These are phyloP conservation scores for Brachirus orientalis DNA, from an alignment of 2,113 vertebrate genomes.

Conservation along the genomic window DNA sequence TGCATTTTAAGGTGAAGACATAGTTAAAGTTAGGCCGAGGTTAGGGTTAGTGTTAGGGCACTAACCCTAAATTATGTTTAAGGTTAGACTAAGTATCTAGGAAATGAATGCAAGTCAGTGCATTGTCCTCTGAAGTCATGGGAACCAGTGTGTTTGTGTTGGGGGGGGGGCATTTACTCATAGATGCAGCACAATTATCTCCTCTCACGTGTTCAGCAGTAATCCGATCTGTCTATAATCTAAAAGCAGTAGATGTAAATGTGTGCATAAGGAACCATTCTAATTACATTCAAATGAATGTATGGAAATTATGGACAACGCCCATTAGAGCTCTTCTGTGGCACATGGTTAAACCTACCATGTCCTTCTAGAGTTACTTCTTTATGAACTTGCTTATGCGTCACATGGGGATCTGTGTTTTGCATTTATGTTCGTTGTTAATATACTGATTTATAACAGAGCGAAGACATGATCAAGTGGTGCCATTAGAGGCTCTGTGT, in stretches of 20 bases:
- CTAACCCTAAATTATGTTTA: too few species aligned
- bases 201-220: slow-evolving; percentile 17
- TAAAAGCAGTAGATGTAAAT: slow-evolving; percentile 31
- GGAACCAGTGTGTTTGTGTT: neutral
- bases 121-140: too few species aligned
- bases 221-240: slow-evolving; percentile 9
- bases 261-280: slow-evolving; percentile 14
- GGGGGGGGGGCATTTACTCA: neutral
- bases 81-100: too few species aligned
- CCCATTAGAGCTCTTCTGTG: slow-evolving; percentile 13
- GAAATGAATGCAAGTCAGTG: too few species aligned
- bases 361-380: slow-evolving; percentile 51
- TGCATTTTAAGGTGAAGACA: too few species aligned
- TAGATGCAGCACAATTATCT: slow-evolving; percentile 1
- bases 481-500: slow-evolving; percentile 58
- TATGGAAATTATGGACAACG: slow-evolving; percentile 35
- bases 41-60: too few species aligned
- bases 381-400: slow-evolving; percentile 35
- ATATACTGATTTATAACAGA: slow-evolving; percentile 57
- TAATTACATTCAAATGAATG: slow-evolving; percentile 29
- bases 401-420: slow-evolving; percentile 39
- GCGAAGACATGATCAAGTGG: slow-evolving; percentile 67
- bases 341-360: slow-evolving; percentile 25
- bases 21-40: too few species aligned
- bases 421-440: slow-evolving; percentile 54